phyloP scores from a whole-genome alignment of 2,888 invertebrate genomes.

The Hipparchia semele region DNA sequence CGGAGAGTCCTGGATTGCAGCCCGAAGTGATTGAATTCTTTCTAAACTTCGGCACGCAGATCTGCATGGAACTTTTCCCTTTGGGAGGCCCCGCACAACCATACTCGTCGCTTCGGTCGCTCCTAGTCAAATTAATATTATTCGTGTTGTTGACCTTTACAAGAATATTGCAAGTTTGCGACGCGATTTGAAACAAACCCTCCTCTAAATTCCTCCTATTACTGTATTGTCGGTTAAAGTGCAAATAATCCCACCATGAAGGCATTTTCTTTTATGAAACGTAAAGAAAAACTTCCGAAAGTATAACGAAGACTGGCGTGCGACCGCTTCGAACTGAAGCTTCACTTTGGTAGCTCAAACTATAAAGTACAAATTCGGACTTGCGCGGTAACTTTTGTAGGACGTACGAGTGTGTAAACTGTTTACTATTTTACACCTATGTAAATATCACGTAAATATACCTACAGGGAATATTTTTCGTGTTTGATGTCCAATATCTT shows the following conservation, averaged over 20 bases:
- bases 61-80: constrained; percentile 76
- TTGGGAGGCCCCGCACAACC: constrained; percentile 75
- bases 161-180: constrained; percentile 89
- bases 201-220: constrained; percentile 87
- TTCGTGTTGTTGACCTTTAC: constrained; percentile 90
- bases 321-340: constrained; percentile 49
- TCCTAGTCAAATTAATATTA: constrained; percentile 87
- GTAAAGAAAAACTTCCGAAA: constrained; percentile 49
- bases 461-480: constrained; percentile 24
- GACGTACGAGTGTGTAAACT: constrained; percentile 27
- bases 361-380: constrained; percentile 45
- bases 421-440: constrained; percentile 31
- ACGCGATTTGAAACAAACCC: constrained; percentile 90
- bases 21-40: constrained; percentile 77
- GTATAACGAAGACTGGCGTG: constrained; percentile 48
- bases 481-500: constrained; percentile 15
- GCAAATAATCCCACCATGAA: constrained; percentile 85
- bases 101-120: constrained; percentile 85
- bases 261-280: constrained; percentile 75
- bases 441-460: not conserved
- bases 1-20: constrained; percentile 85
- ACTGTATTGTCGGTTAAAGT: constrained; percentile 75
- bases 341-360: constrained; percentile 46
- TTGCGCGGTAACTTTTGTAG: constrained; percentile 67
- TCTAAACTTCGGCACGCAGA: constrained; percentile 82